Base-by-base conservation (phyloP, 2,113 vertebrate genomes). In the Xiphorhynchus elegans region DNA sequence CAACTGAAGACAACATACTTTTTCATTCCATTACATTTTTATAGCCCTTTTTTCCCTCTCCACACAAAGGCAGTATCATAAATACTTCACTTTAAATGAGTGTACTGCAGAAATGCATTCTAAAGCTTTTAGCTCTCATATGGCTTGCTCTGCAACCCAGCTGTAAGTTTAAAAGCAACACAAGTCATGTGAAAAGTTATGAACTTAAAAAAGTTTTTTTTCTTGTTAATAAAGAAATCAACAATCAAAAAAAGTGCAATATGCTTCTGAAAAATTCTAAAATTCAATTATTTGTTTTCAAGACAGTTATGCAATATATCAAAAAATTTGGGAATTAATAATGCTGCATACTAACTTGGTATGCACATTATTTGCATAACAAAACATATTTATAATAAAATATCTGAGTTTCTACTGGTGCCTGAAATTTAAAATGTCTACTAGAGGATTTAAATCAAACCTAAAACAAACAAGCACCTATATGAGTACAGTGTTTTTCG, bases 251-350 rank as follows among this genome's bases (percentile, higher is more conserved):
- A 63, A 63, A 6, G 10, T 7, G 4, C 14, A 74, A 23, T 5
- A 84, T 6, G 4, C 21, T 68, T 59, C 79, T 33, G 50, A 78
- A 87, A 87, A 91, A 50, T 11, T 64, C 53, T 47, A 50, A 63
- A 91, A 50, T 19, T 2, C 13, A 24, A 10, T 47, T 85, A 64
- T 16, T 53, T 73, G 4, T 55, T 89, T 84, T 67, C 26, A 84
- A 67, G 21, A 55, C 18, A 35, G 5, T 37, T 59, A 82, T 6
- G 3, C 1, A 89, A 75, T 6, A 24, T 1, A 26, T 10, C 0
- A 2, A 55, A 91, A 89, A 56, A 28, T 0, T 4, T 4, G 0
- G 7, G 11, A 74, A 50, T 5, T 10, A 35, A 42, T 18, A 46
- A 47, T 18, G 2, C 18, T 52, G 9, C 1, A 42, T 72, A 78